A percentile compares a stretch with the other conserved stretches of the same genome.
Conservation (phyloP, 2,113 vertebrate species). For the Clarias magur region DNA sequence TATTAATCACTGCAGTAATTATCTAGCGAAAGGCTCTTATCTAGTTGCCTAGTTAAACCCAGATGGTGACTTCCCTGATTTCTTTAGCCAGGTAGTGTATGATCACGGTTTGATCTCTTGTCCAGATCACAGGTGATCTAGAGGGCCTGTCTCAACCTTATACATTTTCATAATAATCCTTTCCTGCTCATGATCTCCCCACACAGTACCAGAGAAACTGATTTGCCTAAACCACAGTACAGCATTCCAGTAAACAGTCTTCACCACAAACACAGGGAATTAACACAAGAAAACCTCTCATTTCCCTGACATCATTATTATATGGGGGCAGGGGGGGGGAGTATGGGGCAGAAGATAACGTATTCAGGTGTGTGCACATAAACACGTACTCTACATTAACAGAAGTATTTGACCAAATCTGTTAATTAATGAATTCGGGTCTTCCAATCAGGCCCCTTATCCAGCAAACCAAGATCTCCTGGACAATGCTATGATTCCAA, state of each 20-base stretch:
- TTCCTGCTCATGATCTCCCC: background rate
- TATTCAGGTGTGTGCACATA: background rate
- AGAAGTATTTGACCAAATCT: too few species aligned
- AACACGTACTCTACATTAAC: too few species aligned
- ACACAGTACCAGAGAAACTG: background rate
- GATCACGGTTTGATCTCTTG: background rate
- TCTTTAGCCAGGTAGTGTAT: too few species aligned
- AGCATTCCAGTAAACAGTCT: background rate
- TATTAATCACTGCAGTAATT: too few species aligned
- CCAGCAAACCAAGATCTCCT: too few species aligned
- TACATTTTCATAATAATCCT: background rate
- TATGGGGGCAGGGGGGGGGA: too few species aligned
- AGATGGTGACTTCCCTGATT: too few species aligned
- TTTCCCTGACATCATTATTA: background rate
- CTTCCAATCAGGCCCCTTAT: too few species aligned
- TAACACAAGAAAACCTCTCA: background rate
- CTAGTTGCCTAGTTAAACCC: too few species aligned
- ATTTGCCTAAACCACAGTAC: slow-evolving; percentile 24
- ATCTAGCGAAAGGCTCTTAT: too few species aligned
- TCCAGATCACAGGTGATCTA: background rate
- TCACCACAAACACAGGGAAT: background rate
- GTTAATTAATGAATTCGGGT: too few species aligned
- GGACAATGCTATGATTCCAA: too few species aligned
- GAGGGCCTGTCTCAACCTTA: background rate
- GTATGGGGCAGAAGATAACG: background rate